A percentile compares a stretch with the other conserved stretches of the same genome.
Conservation (phyloP, 2,113 vertebrate genomes). For the Scortum barcoo region DNA sequence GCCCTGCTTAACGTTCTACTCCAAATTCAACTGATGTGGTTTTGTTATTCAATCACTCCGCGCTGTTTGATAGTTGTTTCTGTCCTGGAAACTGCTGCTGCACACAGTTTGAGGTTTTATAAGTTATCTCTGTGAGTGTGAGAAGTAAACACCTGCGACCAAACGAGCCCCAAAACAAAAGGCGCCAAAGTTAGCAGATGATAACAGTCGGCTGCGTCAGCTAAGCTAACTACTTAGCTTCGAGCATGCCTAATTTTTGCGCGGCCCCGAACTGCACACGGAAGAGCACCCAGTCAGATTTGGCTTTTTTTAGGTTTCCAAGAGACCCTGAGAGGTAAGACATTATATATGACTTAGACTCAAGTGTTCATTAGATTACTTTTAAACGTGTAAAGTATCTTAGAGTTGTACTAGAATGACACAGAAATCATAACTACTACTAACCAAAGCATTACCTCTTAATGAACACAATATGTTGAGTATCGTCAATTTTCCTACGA, state of each 20-base stretch:
- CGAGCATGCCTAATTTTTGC: constrained; percentile 90
- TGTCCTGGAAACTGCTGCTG: not conserved
- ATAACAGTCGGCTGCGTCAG: constrained; percentile 27
- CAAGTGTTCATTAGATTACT: not conserved
- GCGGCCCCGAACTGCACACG: constrained; percentile 94
- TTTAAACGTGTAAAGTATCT: not conserved
- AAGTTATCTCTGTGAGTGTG: not conserved
- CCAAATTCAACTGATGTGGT: constrained; percentile 23
- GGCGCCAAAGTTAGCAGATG: not conserved
- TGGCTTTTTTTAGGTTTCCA: constrained; percentile 89
- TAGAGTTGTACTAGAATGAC: not conserved
- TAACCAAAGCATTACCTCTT: not conserved
- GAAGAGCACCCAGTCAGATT: constrained; percentile 88
- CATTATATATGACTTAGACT: rapidly evolving
- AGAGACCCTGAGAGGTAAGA: constrained; percentile 85
- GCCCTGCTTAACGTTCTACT: not conserved
- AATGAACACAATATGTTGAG: not conserved
- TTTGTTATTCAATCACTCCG: not conserved
- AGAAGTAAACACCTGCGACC: not conserved
- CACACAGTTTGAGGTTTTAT: not conserved
- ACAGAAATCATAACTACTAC: not conserved
- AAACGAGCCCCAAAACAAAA: not conserved
- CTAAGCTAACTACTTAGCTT: constrained; percentile 60
- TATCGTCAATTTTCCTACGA: not conserved
- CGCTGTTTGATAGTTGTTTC: not conserved